These are phyloP conservation scores for Spodoptera littoralis DNA, from an alignment of 2,888 invertebrate genomes.

Conservation along the genomic window DNA sequence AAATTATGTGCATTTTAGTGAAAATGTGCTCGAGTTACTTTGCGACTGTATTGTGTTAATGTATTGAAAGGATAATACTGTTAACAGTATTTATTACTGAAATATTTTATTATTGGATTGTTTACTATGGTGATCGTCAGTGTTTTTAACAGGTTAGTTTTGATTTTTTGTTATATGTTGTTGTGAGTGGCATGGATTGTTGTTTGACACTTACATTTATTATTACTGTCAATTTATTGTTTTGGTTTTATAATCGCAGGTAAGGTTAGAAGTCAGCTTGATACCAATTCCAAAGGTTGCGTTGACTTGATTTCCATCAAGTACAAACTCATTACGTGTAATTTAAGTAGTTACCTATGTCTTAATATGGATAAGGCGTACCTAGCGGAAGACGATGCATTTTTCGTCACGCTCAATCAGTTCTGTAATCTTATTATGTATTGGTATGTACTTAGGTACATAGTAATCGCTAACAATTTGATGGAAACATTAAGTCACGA, in stretches of 20 bases:
- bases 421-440: conserved; percentile 61
- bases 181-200: conserved; percentile 32
- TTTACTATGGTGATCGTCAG: conserved; percentile 87
- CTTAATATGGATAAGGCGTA: conserved; percentile 25
- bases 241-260: background rate
- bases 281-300: conserved; percentile 4
- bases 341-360: conserved; percentile 26
- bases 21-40: conserved; percentile 76
- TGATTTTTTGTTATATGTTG: background rate
- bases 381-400: conserved; percentile 50
- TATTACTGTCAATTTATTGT: background rate
- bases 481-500: conserved; percentile 36
- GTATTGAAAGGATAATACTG: conserved; percentile 64
- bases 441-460: conserved; percentile 41
- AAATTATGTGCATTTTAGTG: conserved; percentile 79
- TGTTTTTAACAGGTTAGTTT: conserved; percentile 86
- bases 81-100: conserved; percentile 60
- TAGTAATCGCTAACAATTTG: conserved; percentile 32
- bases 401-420: conserved; percentile 61
- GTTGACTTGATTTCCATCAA: conserved; percentile 16
- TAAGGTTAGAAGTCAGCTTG: conserved; percentile 5
- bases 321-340: conserved; percentile 18
- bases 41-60: conserved; percentile 68
- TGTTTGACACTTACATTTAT: conserved; percentile 9
- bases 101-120: conserved; percentile 75